phyloP scores from a whole-genome alignment of 1,140 invertebrate species.

The Drosophila erecta region DNA sequence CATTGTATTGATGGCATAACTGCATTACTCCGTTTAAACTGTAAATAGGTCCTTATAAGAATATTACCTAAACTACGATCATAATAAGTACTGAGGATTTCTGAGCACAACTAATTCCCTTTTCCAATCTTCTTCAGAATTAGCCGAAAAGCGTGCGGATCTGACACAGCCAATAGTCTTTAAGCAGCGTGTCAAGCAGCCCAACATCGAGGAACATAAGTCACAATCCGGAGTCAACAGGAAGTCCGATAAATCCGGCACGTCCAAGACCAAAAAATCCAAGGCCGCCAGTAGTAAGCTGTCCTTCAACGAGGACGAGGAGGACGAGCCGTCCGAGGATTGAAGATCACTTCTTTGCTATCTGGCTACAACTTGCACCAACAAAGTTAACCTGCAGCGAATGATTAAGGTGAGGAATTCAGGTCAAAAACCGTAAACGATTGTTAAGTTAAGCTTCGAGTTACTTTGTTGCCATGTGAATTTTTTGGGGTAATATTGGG shows the following conservation, averaged over 20 bases:
- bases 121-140: constrained; percentile 55
- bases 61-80: no score
- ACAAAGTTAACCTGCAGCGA: constrained; percentile 10
- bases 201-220: constrained; percentile 35
- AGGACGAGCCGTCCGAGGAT: constrained; percentile 64
- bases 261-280: constrained; percentile 55
- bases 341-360: constrained; percentile 11
- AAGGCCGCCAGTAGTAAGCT: constrained; percentile 62
- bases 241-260: constrained; percentile 8
- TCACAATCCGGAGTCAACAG: constrained; percentile 24
- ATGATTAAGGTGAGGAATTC: constrained; percentile 39
- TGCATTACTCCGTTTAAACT: no score
- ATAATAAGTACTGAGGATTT: no score
- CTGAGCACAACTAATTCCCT: background rate
- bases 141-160: constrained; percentile 73
- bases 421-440: constrained; percentile 2
- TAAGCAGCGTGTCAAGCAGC: constrained; percentile 62
- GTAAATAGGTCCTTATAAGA: no score
- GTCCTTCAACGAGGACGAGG: constrained; percentile 81
- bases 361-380: background rate
- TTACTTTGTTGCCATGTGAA: constrained; percentile 10
- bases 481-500: constrained; percentile 5
- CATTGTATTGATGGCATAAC: no score
- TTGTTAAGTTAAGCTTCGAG: background rate
- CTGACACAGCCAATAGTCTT: constrained; percentile 75